Conservation (phyloP, 2,797 vertebrate genomes). For the Streptopelia turtur region DNA sequence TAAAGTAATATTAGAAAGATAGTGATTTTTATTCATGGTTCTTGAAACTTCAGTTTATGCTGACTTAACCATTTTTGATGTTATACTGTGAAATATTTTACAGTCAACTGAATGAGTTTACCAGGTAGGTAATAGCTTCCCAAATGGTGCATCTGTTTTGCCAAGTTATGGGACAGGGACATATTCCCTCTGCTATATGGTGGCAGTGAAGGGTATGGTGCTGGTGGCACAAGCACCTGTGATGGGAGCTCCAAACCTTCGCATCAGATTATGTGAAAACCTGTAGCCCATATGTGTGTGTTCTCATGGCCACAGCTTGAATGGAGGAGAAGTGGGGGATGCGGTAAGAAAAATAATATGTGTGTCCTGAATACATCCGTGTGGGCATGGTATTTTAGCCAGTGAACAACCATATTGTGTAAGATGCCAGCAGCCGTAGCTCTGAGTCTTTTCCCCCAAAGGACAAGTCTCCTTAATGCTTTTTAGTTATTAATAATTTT, state of each 20-base stretch:
- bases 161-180: background rate
- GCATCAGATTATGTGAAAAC: background rate
- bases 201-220: background rate
- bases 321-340: background rate
- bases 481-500: background rate
- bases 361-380: background rate
- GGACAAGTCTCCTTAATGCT: background rate
- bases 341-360: background rate
- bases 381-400: background rate
- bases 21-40: background rate
- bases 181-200: background rate
- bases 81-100: background rate
- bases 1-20: background rate
- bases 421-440: background rate
- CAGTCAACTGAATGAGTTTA: background rate
- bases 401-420: background rate
- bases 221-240: background rate
- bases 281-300: accelerated
- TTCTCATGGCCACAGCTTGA: background rate
- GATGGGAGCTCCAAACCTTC: background rate
- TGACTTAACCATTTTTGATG: background rate
- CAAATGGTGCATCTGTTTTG: background rate
- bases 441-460: background rate
- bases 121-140: background rate
- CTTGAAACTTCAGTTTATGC: background rate